These are phyloP conservation scores for Ophion slaviceki DNA, from an alignment of 2,888 invertebrate species.

Conservation along the genomic window DNA sequence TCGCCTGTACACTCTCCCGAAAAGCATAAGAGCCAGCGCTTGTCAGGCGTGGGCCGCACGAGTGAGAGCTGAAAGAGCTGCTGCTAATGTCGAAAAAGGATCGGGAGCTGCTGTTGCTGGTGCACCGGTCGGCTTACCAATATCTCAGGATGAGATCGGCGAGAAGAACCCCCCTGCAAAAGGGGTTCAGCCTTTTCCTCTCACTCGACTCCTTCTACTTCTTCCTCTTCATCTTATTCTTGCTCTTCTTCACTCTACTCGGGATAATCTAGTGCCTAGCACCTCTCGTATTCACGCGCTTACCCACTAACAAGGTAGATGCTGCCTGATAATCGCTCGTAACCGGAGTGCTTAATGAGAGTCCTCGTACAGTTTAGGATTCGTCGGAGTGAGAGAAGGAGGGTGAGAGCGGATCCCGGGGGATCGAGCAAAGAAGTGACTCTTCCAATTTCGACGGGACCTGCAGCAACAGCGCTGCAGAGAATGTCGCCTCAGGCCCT, in stretches of 20 bases:
- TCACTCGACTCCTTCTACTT: conserved; percentile 27
- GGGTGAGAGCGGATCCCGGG: conserved; percentile 11
- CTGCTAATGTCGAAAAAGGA: conserved; percentile 36
- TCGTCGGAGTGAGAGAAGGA: conserved; percentile 17
- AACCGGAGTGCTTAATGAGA: conserved; percentile 68
- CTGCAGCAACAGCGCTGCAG: conserved; percentile 4
- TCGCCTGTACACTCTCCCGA: conserved; percentile 49
- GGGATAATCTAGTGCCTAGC: conserved; percentile 68
- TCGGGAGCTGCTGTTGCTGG: conserved; percentile 59
- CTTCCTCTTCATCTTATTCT: conserved; percentile 40
- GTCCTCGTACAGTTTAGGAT: conserved; percentile 55
- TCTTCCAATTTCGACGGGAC: conserved; percentile 44
- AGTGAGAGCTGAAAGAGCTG: conserved; percentile 49
- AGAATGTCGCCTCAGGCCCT: conserved; percentile 28
- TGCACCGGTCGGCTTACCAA: conserved; percentile 66
- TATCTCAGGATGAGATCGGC: conserved; percentile 69
- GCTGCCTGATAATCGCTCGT: conserved; percentile 75
- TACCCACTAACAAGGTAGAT: conserved; percentile 79
- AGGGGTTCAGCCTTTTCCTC: conserved; percentile 64
- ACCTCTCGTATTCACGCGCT: conserved; percentile 75
- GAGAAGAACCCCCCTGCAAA: conserved; percentile 65
- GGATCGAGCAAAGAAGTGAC: conserved; percentile 33
- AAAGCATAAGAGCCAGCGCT: conserved; percentile 64
- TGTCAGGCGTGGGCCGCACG: conserved; percentile 63
- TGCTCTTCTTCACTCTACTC: conserved; percentile 52